Percentiles rank a stretch among this genome's conserved stretches.
Conservation (phyloP, 2,797 vertebrate genomes). For the Ispidina picta region DNA sequence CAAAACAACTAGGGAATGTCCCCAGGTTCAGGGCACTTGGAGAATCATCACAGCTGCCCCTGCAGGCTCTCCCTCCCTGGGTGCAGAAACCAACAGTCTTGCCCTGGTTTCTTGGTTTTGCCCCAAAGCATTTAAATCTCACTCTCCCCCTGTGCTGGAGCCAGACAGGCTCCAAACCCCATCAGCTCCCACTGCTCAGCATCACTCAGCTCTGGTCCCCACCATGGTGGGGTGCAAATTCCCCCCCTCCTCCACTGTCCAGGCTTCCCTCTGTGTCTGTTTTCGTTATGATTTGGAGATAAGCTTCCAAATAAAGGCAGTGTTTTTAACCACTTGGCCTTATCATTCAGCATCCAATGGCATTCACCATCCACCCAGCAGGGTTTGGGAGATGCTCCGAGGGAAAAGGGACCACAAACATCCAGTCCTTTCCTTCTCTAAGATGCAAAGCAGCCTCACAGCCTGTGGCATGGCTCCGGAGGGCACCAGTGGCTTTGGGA, state of each 20-base stretch:
- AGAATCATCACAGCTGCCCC: background rate
- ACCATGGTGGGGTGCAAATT: background rate
- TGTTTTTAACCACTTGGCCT: constrained; percentile 33
- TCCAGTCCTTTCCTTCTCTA: background rate
- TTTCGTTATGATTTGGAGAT: constrained; percentile 55
- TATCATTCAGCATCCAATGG: constrained; percentile 29
- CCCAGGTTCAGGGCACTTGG: fast-evolving
- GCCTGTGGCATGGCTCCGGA: fast-evolving
- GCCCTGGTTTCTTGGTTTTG: background rate
- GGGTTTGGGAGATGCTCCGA: background rate
- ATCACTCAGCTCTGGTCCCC: background rate
- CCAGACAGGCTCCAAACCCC: background rate
- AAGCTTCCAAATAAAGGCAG: constrained; percentile 46
- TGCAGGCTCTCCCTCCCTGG: background rate
- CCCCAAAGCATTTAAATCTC: background rate
- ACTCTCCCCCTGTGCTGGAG: fast-evolving
- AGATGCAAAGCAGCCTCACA: background rate
- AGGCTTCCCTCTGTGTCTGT: constrained; percentile 3
- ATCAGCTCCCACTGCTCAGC: background rate
- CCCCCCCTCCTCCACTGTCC: background rate
- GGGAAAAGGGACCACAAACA: background rate
- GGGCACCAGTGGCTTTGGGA: background rate
- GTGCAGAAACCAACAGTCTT: fast-evolving
- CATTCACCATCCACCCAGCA: background rate
- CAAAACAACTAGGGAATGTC: background rate